These are phyloP conservation scores for Pseudochromis fuscus DNA, from an alignment of 2,797 vertebrate genomes.

Conservation along the genomic window DNA sequence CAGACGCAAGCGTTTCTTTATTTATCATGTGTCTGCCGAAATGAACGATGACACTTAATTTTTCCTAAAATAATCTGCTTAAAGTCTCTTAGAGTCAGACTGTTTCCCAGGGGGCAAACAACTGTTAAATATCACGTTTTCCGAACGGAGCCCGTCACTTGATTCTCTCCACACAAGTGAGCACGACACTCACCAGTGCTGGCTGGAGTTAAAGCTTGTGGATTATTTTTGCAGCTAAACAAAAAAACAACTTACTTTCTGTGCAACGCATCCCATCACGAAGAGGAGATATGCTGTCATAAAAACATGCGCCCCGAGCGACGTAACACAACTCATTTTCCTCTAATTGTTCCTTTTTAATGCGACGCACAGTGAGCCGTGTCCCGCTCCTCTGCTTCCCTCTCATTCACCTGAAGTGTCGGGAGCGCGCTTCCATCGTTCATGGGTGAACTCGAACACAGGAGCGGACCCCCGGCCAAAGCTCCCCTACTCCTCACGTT, in stretches of 20 bases:
- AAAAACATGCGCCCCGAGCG: conserved; percentile 74
- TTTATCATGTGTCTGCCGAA: conserved; percentile 34
- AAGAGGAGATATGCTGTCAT: conserved; percentile 81
- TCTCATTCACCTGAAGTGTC: conserved; percentile 84
- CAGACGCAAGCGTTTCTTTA: neutral
- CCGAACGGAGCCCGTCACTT: conserved; percentile 20
- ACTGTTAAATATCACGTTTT: conserved; percentile 47
- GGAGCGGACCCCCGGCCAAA: conserved; percentile 40
- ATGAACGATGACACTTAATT: neutral
- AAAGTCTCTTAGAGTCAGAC: neutral
- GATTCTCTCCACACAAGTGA: conserved; percentile 38
- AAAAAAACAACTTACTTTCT: conserved; percentile 84
- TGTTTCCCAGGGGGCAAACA: conserved; percentile 32
- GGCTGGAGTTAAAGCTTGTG: conserved; percentile 44
- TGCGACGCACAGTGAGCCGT: conserved; percentile 70
- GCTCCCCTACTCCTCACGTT: neutral
- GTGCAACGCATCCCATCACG: conserved; percentile 81
- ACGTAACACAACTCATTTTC: conserved; percentile 77
- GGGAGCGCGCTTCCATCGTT: conserved; percentile 85
- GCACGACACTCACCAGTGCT: conserved; percentile 35
- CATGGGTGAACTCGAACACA: conserved; percentile 70
- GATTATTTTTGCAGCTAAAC: conserved; percentile 40
- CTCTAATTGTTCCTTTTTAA: conserved; percentile 64
- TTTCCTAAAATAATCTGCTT: neutral
- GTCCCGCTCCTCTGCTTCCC: conserved; percentile 77